Conservation (phyloP, 2,797 vertebrate species). For the Coracias cyanogaster region DNA sequence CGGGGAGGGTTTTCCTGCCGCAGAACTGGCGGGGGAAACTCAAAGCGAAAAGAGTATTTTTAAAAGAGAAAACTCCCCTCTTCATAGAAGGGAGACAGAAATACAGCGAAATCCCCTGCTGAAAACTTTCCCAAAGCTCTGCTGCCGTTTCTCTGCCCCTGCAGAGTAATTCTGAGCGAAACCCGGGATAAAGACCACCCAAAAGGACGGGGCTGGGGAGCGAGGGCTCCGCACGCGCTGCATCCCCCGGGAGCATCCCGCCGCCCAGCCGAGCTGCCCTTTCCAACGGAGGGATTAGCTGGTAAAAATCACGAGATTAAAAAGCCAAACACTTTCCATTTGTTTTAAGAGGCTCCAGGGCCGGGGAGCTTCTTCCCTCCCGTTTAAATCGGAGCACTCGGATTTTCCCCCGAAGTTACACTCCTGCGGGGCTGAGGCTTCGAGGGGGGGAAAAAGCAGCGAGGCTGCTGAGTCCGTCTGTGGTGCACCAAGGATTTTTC, state of each 20-base stretch:
- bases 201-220: neutral
- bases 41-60: neutral
- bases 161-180: neutral
- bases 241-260: neutral
- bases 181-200: neutral
- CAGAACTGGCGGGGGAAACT: neutral
- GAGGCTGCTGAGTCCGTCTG: neutral
- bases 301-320: neutral
- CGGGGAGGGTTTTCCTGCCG: neutral
- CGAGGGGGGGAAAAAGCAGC: neutral
- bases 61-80: neutral
- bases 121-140: neutral
- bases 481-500: neutral
- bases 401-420: neutral
- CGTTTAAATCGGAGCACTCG: rapidly evolving
- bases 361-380: neutral
- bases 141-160: neutral
- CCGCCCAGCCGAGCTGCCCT: rapidly evolving
- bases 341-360: neutral
- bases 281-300: neutral
- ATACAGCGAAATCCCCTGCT: neutral
- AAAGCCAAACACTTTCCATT: neutral
- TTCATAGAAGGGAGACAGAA: neutral
- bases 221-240: neutral
- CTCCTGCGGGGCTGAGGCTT: neutral